phyloP scores from a whole-genome alignment of 2,888 invertebrate genomes.

The Melinaea menophilus region DNA sequence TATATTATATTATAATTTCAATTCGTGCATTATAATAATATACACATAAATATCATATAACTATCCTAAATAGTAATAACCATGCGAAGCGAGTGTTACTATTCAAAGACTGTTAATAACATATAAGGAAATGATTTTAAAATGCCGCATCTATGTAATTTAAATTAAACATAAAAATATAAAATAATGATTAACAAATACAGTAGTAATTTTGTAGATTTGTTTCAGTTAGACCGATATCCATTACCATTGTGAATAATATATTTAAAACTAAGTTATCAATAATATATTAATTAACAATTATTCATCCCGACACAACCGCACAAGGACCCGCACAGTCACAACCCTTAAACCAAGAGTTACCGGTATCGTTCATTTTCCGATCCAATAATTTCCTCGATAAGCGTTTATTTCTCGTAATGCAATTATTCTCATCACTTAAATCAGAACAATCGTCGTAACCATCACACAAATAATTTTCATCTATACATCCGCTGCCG shows the following conservation, averaged over 20 bases:
- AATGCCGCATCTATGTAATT: neutral
- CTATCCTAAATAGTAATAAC: conserved; percentile 3
- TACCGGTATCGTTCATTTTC: conserved; percentile 24
- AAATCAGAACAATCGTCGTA: conserved; percentile 79
- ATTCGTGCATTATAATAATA: neutral
- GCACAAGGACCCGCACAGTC: conserved; percentile 22
- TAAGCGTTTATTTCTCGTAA: conserved; percentile 65
- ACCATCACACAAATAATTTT: conserved; percentile 78
- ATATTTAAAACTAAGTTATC: too few species aligned
- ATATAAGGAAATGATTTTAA: conserved; percentile 14
- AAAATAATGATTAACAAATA: too few species aligned
- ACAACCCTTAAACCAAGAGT: conserved; percentile 20
- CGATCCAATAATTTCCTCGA: conserved; percentile 37
- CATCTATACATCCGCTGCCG: conserved; percentile 79
- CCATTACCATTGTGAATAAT: too few species aligned
- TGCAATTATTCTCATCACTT: conserved; percentile 80
- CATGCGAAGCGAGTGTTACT: conserved; percentile 23
- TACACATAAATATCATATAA: conserved; percentile 1
- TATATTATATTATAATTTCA: neutral
- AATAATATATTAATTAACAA: too few species aligned
- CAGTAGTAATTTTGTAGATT: too few species aligned
- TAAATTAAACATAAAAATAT: neutral
- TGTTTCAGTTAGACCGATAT: too few species aligned
- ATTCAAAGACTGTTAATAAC: conserved; percentile 17
- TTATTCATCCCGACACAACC: conserved; percentile 3